Base-by-base conservation (phyloP, 2,888 invertebrate genomes). In the Diplolepis rosae region DNA sequence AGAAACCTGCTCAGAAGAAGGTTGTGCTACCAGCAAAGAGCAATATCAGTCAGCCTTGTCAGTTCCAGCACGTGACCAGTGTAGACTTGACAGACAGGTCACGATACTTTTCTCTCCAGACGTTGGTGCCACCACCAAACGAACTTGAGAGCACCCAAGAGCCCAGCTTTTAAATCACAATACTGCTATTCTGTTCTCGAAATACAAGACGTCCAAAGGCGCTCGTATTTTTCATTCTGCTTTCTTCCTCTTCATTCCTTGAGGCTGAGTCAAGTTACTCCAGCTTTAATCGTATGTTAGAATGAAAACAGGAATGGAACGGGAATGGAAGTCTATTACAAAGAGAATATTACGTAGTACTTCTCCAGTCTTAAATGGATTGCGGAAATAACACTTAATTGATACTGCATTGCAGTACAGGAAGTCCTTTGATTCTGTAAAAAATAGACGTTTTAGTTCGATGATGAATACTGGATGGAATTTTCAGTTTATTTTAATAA, bases 11-110 rank as follows among this genome's bases (percentile, higher is more conserved):
- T 9, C 89, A 88, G 4, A 92, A 93, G 86, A 90, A 91, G 54
- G 89, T 90, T 4, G 91, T 92, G 51, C 89, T 94, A 73, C 95
- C 95, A 22, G 92, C 93, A 65, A 96, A 96, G 87, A 92, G 92
- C 72, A 94, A 95, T 88, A 96, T 96, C 79, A 95, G 95, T 56
- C 93, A 93, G 85, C 96, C 96, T 1, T 95, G 95, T 85, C 95
- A 95, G 85, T 96, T 96, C 88, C 94, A 94, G 81, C 95, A 96
- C 87, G 93, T 96, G 76, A 95, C 95, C 66, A 94, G 93, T 81
- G 93, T 95, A 52, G 94, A 94, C 74, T 90, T 92, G 45, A 92
- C 92, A 69, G 94, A 94, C 82, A 91, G 91, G 74, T 90, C 91
- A 68, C 90, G 93, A 74, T 93, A 93, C 80, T 93, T 92, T 84